Conservation (phyloP, 2,888 invertebrate species). For the Leptogaster cylindrica region DNA sequence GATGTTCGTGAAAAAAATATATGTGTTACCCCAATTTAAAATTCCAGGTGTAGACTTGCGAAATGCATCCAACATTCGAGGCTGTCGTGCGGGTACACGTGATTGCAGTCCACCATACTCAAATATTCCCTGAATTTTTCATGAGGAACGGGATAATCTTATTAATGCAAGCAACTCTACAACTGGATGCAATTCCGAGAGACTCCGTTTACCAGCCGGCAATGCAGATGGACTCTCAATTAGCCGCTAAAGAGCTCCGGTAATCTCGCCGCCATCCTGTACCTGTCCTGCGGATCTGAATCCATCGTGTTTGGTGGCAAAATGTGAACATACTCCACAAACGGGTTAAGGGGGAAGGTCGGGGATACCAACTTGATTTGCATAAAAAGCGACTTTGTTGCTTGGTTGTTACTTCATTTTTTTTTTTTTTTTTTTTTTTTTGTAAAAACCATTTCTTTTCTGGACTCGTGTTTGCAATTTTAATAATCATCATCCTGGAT, state of each 20-base stretch:
- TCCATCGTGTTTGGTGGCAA: no score
- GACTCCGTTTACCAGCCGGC: constrained; percentile 21
- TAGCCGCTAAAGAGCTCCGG: constrained; percentile 11
- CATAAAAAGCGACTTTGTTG: constrained; percentile 20
- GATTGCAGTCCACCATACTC: background rate
- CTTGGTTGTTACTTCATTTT: constrained; percentile 14
- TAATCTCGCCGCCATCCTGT: background rate
- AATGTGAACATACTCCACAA: no score
- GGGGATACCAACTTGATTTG: background rate
- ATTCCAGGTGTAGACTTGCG: no score
- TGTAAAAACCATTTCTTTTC: no score
- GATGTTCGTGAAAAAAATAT: no score
- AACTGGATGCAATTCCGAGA: background rate
- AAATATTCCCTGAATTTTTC: constrained; percentile 23
- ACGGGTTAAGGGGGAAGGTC: no score
- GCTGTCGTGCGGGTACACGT: background rate
- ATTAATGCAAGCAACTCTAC: background rate
- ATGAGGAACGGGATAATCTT: constrained; percentile 27
- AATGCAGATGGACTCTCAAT: constrained; percentile 33
- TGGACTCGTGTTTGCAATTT: constrained; percentile 23
- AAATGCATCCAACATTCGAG: no score
- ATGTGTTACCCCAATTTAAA: no score
- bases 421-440: no score
- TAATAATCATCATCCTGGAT: background rate
- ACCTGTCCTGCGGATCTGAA: background rate